Percentiles rank a stretch among this genome's conserved stretches.
These are phyloP conservation scores for Blastobasis adustella DNA, from an alignment of 2,888 invertebrate species.

Conservation along the genomic window DNA sequence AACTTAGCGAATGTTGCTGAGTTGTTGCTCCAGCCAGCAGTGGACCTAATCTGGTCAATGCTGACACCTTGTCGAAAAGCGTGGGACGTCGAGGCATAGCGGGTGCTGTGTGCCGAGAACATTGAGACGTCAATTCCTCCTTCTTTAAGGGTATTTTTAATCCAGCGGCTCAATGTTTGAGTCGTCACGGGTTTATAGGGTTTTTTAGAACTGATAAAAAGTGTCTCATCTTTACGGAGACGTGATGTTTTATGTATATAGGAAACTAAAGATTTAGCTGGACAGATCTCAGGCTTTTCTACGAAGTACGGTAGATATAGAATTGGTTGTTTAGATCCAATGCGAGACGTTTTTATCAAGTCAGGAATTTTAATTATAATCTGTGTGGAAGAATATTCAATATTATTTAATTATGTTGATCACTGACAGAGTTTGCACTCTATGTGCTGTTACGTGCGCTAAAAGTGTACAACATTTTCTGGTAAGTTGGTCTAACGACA, in stretches of 20 bases:
- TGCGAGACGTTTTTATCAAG: too few relatives aligned
- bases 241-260: not conserved
- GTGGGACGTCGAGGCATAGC: not conserved
- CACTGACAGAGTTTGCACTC: too few relatives aligned
- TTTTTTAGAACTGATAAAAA: not conserved
- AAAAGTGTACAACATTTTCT: conserved; percentile 1
- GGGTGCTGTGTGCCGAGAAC: not conserved
- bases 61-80: not conserved
- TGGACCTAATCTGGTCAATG: conserved; percentile 1
- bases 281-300: not conserved
- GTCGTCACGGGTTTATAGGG: not conserved
- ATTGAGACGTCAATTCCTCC: not conserved
- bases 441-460: conserved; percentile 4
- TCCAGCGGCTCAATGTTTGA: not conserved
- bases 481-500: conserved; percentile 2
- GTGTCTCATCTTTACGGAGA: not conserved
- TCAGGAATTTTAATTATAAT: too few relatives aligned
- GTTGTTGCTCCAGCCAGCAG: conserved; percentile 8
- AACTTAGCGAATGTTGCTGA: too few relatives aligned
- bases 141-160: not conserved
- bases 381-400: too few relatives aligned
- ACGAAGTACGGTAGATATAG: not conserved
- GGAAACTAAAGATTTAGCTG: not conserved
- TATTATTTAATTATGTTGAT: too few relatives aligned
- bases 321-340: too few relatives aligned